phyloP scores from a whole-genome alignment of 1,140 invertebrate species.

The Halictus rubicundus region DNA sequence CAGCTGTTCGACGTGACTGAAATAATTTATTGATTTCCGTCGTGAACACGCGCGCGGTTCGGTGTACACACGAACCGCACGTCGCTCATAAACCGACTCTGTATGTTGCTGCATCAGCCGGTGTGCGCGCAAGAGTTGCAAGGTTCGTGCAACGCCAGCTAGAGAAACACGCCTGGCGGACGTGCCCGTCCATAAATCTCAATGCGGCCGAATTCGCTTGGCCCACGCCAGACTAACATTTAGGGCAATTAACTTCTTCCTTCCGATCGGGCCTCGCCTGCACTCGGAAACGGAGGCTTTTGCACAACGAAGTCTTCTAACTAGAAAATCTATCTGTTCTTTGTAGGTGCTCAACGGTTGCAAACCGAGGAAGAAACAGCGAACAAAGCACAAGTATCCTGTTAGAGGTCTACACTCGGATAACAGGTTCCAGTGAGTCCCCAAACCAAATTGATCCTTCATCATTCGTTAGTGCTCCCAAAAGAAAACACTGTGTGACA shows the following conservation, averaged over 20 bases:
- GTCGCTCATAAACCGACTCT: conserved; percentile 12
- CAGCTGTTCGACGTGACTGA: conserved; percentile 36
- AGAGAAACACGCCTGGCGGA: conserved; percentile 26
- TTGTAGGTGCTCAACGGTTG: too few species aligned
- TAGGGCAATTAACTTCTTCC: conserved; percentile 45
- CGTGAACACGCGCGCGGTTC: neutral
- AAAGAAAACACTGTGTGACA: too few species aligned
- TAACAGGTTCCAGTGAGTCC: too few species aligned
- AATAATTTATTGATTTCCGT: conserved; percentile 44
- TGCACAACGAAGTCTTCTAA: too few species aligned
- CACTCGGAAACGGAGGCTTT: neutral
- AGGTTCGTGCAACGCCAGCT: neutral
- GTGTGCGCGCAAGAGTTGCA: too few species aligned
- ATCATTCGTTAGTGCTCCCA: too few species aligned
- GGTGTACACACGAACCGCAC: neutral
- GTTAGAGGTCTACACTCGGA: too few species aligned
- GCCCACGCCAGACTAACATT: conserved; percentile 12
- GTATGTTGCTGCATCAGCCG: too few species aligned
- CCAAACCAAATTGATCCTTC: too few species aligned
- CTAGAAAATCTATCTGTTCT: too few species aligned
- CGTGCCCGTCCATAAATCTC: conserved; percentile 52
- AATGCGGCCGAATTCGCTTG: conserved; percentile 47
- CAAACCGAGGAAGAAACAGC: too few species aligned
- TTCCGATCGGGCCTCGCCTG: conserved; percentile 6
- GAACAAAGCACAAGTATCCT: too few species aligned